phyloP scores from a whole-genome alignment of 2,113 vertebrate species.

The Dunckerocampus dactyliophorus region DNA sequence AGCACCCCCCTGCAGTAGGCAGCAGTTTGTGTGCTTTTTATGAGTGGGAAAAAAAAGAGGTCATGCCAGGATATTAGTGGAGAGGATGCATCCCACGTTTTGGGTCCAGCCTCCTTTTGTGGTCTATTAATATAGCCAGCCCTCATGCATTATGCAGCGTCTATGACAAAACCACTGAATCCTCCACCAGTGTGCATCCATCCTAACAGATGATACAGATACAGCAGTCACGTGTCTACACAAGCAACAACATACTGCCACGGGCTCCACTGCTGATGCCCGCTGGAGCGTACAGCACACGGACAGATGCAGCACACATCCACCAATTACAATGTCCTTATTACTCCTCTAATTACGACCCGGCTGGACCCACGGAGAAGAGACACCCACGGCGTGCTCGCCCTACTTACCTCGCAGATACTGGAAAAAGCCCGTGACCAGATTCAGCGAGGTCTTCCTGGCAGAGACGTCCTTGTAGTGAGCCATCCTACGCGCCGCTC shows the following conservation, averaged over 20 bases:
- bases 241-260: background rate
- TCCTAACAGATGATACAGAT: slow-evolving; percentile 7
- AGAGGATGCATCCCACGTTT: background rate
- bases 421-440: slow-evolving; percentile 80
- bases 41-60: slow-evolving; percentile 30
- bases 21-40: background rate
- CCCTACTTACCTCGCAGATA: slow-evolving; percentile 81
- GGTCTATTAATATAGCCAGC: slow-evolving; percentile 35
- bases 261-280: slow-evolving; percentile 27
- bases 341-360: slow-evolving; percentile 5
- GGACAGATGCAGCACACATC: slow-evolving; percentile 17
- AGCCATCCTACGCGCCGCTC: slow-evolving; percentile 71
- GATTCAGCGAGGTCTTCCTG: slow-evolving; percentile 75
- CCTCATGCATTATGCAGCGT: slow-evolving; percentile 61
- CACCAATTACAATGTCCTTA: slow-evolving; percentile 7
- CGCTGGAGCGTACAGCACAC: slow-evolving; percentile 49
- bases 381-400: slow-evolving; percentile 11
- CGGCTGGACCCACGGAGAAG: slow-evolving; percentile 25
- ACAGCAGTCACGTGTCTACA: slow-evolving; percentile 50
- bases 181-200: slow-evolving; percentile 43
- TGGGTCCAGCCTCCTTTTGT: slow-evolving; percentile 28
- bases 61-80: slow-evolving; percentile 44
- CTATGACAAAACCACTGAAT: slow-evolving; percentile 36
- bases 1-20: slow-evolving; percentile 3
- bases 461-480: slow-evolving; percentile 68